phyloP scores from a whole-genome alignment of 2,113 vertebrate species.

The Oxyura jamaicensis region DNA sequence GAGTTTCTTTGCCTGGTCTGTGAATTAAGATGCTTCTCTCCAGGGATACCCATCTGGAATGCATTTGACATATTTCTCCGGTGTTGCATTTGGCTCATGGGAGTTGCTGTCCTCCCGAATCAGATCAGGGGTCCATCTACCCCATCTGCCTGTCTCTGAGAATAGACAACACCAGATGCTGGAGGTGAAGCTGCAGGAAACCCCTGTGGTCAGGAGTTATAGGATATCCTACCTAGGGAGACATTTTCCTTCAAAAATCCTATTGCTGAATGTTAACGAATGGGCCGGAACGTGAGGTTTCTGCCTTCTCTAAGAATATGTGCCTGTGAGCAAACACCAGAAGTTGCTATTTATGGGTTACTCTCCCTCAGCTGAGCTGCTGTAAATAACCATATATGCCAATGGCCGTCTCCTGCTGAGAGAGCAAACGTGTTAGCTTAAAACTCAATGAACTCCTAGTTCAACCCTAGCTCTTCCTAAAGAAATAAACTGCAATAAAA shows the following conservation, averaged over 20 bases:
- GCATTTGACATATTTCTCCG: constrained; percentile 55
- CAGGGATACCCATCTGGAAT: constrained; percentile 57
- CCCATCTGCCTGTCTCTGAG: constrained; percentile 13
- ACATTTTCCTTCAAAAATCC: constrained; percentile 49
- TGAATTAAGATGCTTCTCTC: constrained; percentile 55
- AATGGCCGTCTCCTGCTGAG: constrained; percentile 51
- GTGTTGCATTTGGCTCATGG: constrained; percentile 40
- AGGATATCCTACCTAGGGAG: constrained; percentile 60
- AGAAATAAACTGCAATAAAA: constrained; percentile 58
- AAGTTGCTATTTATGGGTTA: constrained; percentile 68
- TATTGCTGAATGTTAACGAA: constrained; percentile 27
- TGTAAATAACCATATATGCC: constrained; percentile 63
- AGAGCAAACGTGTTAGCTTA: constrained; percentile 60
- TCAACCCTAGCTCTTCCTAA: constrained; percentile 34
- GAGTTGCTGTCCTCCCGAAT: constrained; percentile 56
- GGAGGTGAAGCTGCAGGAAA: constrained; percentile 59
- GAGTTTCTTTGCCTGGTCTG: constrained; percentile 42
- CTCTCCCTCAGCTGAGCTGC: constrained; percentile 49
- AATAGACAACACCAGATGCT: constrained; percentile 65
- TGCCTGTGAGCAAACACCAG: neutral
- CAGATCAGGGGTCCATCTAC: constrained; percentile 49
- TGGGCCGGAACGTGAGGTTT: constrained; percentile 56
- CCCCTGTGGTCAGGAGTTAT: constrained; percentile 55
- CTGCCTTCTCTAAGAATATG: constrained; percentile 44
- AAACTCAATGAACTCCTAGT: constrained; percentile 61